Evolutionary conservation across 2,797 vertebrate genomes (phyloP).

Genomic region (Lophura swinhoii): DNA sequence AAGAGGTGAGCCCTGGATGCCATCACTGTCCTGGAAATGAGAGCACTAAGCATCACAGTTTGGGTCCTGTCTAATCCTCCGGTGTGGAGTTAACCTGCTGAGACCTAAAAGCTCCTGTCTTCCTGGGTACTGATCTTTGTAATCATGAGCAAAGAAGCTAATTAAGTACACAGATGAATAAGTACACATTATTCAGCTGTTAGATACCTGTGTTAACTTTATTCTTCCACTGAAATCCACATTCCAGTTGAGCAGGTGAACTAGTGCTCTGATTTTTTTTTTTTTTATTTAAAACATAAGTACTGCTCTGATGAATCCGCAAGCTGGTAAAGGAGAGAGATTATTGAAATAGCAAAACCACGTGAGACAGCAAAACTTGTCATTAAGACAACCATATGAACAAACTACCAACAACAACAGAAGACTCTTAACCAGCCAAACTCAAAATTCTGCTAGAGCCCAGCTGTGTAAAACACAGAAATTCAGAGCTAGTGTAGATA

Average conservation of each 20-base stretch:
- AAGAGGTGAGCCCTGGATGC: not conserved
- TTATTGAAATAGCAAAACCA: not conserved
- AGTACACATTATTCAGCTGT: conserved; percentile 28
- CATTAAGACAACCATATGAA: not conserved
- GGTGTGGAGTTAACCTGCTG: conserved; percentile 53
- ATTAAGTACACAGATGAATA: conserved; percentile 47
- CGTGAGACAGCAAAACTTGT: not conserved
- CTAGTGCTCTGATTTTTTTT: not conserved
- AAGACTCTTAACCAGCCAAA: not conserved
- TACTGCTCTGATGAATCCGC: not conserved
- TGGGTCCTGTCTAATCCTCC: conserved; percentile 45
- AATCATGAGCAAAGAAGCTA: conserved; percentile 42
- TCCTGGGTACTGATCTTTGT: conserved; percentile 50
- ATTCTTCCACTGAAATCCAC: conserved; percentile 3
- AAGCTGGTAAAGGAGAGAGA: not conserved
- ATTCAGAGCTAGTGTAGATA: not conserved
- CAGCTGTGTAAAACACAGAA: not conserved
- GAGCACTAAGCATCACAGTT: conserved; percentile 38
- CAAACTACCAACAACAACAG: accelerated
- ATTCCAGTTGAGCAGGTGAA: conserved; percentile 24
- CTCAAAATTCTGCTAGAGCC: not conserved
- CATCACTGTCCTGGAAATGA: conserved; percentile 26
- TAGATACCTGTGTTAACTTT: not conserved
- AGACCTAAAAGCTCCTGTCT: conserved; percentile 62
- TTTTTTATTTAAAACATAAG: not conserved